These are phyloP conservation scores for Andrena bucephala DNA, from an alignment of 2,888 invertebrate genomes.

Conservation along the genomic window DNA sequence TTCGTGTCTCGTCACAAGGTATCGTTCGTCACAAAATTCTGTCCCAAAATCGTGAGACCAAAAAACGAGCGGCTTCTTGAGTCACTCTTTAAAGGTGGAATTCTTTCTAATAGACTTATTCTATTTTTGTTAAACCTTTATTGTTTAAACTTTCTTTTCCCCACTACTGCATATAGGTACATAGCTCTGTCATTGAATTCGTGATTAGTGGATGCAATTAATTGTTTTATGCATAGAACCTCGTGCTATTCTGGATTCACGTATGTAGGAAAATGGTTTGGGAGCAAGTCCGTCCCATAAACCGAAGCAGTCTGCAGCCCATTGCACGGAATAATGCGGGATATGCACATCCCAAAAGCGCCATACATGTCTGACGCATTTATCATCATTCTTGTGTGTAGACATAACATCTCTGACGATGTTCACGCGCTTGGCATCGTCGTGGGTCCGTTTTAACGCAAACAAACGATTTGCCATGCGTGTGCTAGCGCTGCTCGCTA, in stretches of 20 bases:
- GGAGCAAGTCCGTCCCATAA: background rate
- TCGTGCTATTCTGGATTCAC: background rate
- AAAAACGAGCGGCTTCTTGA: too few relatives aligned
- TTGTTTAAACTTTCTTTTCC: too few relatives aligned
- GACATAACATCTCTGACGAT: background rate
- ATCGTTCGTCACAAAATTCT: too few relatives aligned
- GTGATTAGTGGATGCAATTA: background rate
- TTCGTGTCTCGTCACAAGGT: too few relatives aligned
- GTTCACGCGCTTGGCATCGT: slow-evolving; percentile 1
- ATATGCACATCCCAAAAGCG: slow-evolving; percentile 3
- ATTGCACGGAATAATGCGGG: background rate
- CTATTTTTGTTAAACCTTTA: too few relatives aligned
- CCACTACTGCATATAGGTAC: too few relatives aligned
- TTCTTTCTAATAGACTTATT: too few relatives aligned
- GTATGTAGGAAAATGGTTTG: background rate
- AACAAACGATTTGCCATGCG: slow-evolving; percentile 11
- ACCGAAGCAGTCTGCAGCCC: slow-evolving; percentile 9
- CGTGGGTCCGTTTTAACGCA: background rate
- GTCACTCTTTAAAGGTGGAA: too few relatives aligned
- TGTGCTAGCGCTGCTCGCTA: background rate
- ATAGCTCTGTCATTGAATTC: background rate
- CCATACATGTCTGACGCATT: background rate
- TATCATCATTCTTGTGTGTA: slow-evolving; percentile 15
- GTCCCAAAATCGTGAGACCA: too few relatives aligned
- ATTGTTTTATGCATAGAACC: background rate